phyloP scores from a whole-genome alignment of 2,888 invertebrate species.

The Gibbula magus region DNA sequence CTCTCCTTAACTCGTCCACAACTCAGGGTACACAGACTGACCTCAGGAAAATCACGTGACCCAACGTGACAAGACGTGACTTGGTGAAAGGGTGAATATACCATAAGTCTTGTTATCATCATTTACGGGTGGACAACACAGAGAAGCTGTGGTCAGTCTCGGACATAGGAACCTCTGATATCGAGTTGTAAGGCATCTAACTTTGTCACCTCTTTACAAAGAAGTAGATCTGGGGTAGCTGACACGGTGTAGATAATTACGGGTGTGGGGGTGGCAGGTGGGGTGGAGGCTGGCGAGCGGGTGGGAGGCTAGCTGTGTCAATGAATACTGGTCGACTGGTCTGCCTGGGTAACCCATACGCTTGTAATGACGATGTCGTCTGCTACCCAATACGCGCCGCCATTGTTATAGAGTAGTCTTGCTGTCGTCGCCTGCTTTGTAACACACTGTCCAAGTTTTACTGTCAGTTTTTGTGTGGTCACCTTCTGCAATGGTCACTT shows the following conservation, averaged over 20 bases:
- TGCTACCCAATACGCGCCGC: no score
- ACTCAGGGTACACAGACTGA: not conserved
- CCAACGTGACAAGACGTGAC: constrained; percentile 1
- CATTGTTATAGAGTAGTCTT: no score
- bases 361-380: no score
- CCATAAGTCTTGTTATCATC: not conserved
- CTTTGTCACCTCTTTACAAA: constrained; percentile 11
- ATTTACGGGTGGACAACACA: not conserved
- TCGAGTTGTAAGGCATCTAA: not conserved
- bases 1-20: not conserved
- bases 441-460: no score
- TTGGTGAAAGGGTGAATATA: not conserved
- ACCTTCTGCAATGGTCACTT: no score
- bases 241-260: constrained; percentile 8
- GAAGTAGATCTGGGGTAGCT: not conserved
- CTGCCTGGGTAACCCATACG: no score
- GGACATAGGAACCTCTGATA: not conserved
- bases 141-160: not conserved
- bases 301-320: no score
- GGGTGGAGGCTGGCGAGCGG: no score
- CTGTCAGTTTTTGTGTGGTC: no score
- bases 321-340: no score
- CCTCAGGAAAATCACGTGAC: not conserved
- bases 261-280: not conserved
- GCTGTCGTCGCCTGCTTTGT: no score